Conservation (phyloP, 2,888 invertebrate species). For the Rotaria magnacalcarata region DNA sequence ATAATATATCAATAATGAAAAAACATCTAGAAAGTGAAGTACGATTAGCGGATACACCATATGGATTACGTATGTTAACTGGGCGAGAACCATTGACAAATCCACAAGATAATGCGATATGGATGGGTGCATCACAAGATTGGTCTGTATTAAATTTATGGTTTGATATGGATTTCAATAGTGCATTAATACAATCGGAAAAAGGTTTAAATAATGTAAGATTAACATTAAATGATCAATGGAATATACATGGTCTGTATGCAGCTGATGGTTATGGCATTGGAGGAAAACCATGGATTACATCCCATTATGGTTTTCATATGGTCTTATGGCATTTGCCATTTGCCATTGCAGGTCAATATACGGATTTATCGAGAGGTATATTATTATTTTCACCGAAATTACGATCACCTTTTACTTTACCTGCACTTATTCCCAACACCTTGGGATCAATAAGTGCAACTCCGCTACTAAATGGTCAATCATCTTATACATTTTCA, state of each 20-base stretch:
- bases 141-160: constrained; percentile 37
- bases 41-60: constrained; percentile 29
- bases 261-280: constrained; percentile 36
- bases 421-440: background rate
- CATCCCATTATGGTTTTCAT: constrained; percentile 42
- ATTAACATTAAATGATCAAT: constrained; percentile 21
- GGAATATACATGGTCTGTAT: background rate
- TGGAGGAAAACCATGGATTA: constrained; percentile 33
- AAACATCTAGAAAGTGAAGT: constrained; percentile 39
- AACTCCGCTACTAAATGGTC: background rate
- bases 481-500: background rate
- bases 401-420: background rate
- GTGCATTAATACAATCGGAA: background rate
- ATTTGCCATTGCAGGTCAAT: constrained; percentile 36
- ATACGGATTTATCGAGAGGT: background rate
- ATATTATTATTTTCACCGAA: background rate
- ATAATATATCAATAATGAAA: constrained; percentile 4
- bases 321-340: constrained; percentile 41
- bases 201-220: background rate
- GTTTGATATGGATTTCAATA: background rate
- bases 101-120: constrained; percentile 36
- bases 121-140: constrained; percentile 39
- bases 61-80: constrained; percentile 38
- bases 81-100: constrained; percentile 31
- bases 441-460: background rate